phyloP scores from a whole-genome alignment of 2,797 vertebrate genomes.

The Anomalospiza imberbis region DNA sequence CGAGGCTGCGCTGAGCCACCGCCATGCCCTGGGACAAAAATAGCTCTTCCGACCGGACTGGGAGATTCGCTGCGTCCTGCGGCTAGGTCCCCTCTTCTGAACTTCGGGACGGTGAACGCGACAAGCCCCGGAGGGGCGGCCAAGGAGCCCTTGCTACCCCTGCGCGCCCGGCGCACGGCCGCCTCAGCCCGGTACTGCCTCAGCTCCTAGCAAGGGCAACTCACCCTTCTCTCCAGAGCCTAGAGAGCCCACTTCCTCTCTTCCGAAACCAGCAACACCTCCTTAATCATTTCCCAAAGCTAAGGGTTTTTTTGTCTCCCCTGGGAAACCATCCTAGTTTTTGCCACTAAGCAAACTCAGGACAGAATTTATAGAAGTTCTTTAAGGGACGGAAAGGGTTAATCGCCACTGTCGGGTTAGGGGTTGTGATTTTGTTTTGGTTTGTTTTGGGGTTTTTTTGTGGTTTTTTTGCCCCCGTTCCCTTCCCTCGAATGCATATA shows the following conservation, averaged over 20 bases:
- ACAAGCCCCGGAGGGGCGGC: not conserved
- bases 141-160: not conserved
- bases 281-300: not conserved
- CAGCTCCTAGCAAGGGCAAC: not conserved
- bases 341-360: not conserved
- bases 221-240: not conserved
- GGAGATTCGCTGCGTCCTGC: not conserved
- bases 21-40: not conserved
- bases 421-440: not conserved
- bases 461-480: not conserved
- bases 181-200: not conserved
- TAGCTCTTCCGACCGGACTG: accelerated
- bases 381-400: conserved; percentile 12
- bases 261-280: not conserved
- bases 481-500: not conserved
- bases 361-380: not conserved
- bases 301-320: accelerated
- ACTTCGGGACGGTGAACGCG: too few species aligned
- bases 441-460: not conserved
- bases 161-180: accelerated
- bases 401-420: not conserved
- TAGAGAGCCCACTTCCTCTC: not conserved
- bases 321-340: not conserved
- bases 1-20: not conserved
- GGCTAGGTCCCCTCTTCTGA: not conserved